Base-by-base conservation (phyloP, 2,797 vertebrate species). In the Spea hammondii region DNA sequence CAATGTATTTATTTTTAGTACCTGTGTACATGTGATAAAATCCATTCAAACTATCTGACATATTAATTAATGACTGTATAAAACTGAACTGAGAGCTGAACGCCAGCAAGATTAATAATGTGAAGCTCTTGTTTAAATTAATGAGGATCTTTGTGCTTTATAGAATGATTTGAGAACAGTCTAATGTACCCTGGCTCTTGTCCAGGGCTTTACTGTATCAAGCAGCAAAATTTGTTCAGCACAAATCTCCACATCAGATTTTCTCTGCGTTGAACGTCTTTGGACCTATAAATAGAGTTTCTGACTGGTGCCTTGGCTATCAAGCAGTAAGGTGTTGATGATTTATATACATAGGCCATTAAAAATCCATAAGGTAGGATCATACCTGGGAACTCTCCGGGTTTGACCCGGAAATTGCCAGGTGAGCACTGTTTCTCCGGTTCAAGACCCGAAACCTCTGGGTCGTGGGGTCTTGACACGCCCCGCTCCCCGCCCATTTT, bases 131-230 rank as follows among this genome's bases (percentile, higher is more conserved):
- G 53, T 68, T 81, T 77, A 81, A 76, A 81, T 81, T 77, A 81
- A 81, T 76, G 60, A 80, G 57, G 72, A 75, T 75, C 73, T 76
- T 64, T 77, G 48, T 73, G 54, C 69, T 72, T 82, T 77, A 77
- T 77, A 77, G 67, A 65, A 77, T 55, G 75, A 54, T 65, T 67
- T 72, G 48, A 81, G 64, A 12, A 9, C 14, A 73, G 70, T 55
- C 64, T 73, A 81, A 81, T 77, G 70, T 67, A 70, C 57, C 32
- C 64, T 81, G 79, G 79, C 79, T 60, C 1, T 44, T 17, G 5
- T 60, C 75, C 79, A 82, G 70, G 1, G 70, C 70, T 59, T 62
- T 77, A 67, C n/a, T 70, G 65, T 69, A 66, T 75, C 78, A 57
- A 75, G 57, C 48, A 55, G 49, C 47, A 67, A 69, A 74, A 68